Evolutionary conservation across 2,888 invertebrate species (phyloP).

Genomic region (Blastobasis adustella): DNA sequence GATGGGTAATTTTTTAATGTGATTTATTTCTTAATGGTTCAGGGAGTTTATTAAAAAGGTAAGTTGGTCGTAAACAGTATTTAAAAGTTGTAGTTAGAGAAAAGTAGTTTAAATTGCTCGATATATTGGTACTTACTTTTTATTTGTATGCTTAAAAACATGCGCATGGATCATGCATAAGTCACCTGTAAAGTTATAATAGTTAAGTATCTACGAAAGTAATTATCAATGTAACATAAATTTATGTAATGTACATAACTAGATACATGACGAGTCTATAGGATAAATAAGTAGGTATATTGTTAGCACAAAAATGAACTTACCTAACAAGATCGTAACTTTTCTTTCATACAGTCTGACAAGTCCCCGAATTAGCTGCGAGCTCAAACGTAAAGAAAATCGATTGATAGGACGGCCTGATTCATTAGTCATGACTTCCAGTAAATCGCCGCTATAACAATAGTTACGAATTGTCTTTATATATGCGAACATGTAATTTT

Average conservation of each 20-base stretch:
- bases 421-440: slow-evolving; percentile 50
- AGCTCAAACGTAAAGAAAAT: slow-evolving; percentile 59
- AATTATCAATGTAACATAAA: too few relatives aligned
- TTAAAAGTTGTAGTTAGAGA: too few relatives aligned
- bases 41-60: too few relatives aligned
- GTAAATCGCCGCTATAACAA: slow-evolving; percentile 46
- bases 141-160: slow-evolving; percentile 45
- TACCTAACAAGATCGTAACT: slow-evolving; percentile 45
- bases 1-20: too few relatives aligned
- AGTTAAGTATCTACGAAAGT: too few relatives aligned
- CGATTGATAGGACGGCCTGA: slow-evolving; percentile 51
- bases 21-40: too few relatives aligned
- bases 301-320: slow-evolving; percentile 7
- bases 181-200: slow-evolving; percentile 37
- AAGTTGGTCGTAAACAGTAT: too few relatives aligned
- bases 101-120: too few relatives aligned
- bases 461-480: background rate
- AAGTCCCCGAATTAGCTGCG: slow-evolving; percentile 54
- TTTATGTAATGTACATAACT: too few relatives aligned
- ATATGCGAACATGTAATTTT: background rate
- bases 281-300: too few relatives aligned
- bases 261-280: too few relatives aligned
- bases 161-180: slow-evolving; percentile 56
- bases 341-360: slow-evolving; percentile 54
- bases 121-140: slow-evolving; percentile 41